Base-by-base conservation (phyloP, 2,113 vertebrate species). In the Platysternon megacephalum region DNA sequence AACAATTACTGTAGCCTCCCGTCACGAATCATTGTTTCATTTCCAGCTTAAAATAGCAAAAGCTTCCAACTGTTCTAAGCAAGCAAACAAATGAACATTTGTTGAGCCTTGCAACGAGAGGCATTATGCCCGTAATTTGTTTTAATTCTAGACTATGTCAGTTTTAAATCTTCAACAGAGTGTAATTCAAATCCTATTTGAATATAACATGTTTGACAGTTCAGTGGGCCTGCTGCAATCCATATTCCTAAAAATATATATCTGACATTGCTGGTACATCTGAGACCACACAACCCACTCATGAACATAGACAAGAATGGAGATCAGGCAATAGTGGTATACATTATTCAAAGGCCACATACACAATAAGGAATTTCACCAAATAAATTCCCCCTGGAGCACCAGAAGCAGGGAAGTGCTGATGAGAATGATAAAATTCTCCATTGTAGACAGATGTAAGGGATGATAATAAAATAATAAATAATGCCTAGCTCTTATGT, bases 11-110 rank as follows among this genome's bases (percentile, higher is more conserved):
- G 61, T 55, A 55, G 56, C 32, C 52, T 46, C 82, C 56, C n/a
- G 42, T 93, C 84, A 93, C 35, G 65, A 91, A 35, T 22, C 32
- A 56, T 35, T 48, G 68, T 84, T 91, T 83, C 81, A 55, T 85
- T 91, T 49, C 68, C 65, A 84, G 48, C 11, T 35, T 28, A 81
- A 80, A 93, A 90, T 8, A 87, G 46, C 80, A 76, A 93, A 89
- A 79, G 29, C 56, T 87, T 84, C 55, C 51, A 74, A 42, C 35
- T 51, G 29, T 68, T 74, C 44, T 42, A 13, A 81, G 85, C 21
- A 61, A 91, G 8, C 58, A 85, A 92, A 90, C 22, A 93, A 72
- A 88, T 35, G 6, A 65, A 85, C 32, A 80, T 81, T 76, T 83
- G 42, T 58, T 58, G 74, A 89, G 68, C 48, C 83, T 53, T 86